Evolutionary conservation across 2,113 vertebrate species (phyloP), one percentile per base, ranked within the genome.

Genomic region (Balaeniceps rex): DNA sequence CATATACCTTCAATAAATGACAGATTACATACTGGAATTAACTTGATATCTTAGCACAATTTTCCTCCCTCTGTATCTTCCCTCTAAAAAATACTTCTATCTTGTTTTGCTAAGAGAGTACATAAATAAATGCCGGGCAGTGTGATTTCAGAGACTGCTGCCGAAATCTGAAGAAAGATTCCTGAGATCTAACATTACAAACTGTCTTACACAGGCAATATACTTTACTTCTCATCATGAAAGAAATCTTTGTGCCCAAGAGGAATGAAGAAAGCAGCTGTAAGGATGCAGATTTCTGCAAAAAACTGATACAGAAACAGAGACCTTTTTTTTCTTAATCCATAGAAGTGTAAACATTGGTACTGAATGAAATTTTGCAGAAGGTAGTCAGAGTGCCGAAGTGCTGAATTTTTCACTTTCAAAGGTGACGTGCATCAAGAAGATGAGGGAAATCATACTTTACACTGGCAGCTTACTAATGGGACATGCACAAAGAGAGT

Each of bases 401-500:
- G 75, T 75, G 85, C 75, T 87, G 75, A 90, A 89, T 94, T 95
- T 66, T 80, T 96, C 95, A 57, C 92, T 85, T 94, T 94, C 90
- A 96, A 92, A 96, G 87, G 76, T 87, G 83, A 36, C 9, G 36
- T 85, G 81, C 75, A 94, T 87, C 91, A 94, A 34, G 77, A 97
- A 88, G 90, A 90, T 72, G 90, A 88, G 83, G 54, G 78, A 42
- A 80, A 92, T 96, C 88, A 93, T 91, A 93, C 47, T 94, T 91
- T 79, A 76, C 75, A 82, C 72, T 97, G 96, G 96, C 97, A 97
- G 76, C 47, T 47, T 91, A 90, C 92, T 81, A 94, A 90, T 90
- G 51, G 97, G 94, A 97, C 92, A 69, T 25, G 81, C 87, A 97
- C 87, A 96, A 87, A 97, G 96, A 94, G 89, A 91, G 90, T 77